Base-by-base conservation (phyloP, 2,888 invertebrate genomes). In the Drosophila vallismaia region DNA sequence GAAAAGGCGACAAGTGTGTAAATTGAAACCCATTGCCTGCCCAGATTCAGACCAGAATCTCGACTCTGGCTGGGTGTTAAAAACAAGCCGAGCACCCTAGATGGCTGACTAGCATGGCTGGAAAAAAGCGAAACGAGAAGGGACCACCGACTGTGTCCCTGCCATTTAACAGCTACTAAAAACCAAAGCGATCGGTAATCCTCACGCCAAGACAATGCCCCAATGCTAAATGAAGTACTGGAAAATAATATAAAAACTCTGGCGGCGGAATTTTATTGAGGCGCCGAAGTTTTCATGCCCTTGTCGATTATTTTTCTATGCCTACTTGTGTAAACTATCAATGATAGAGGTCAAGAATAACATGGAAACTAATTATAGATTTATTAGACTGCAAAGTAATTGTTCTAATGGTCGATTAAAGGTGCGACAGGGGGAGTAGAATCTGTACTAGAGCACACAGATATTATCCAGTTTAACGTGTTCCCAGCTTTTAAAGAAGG, bases 111-210 rank as follows among this genome's bases (percentile, higher is more conserved):
- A 42, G 42, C 7, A 19, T 19, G 19, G 19, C 19, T 19, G 19
- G 19, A 40, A 19, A 19, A 44, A 10, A 10, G 8, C 24, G 44
- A 44, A 44, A 24, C 19, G 9, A 38, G 40, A 24, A 14, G n/a
- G 45, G 86, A 86, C 85, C 85, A 86, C 85, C 85, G 76, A 86
- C 85, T 87, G 85, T 64, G 88, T 53, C 72, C 58, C 44, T 55
- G 75, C 86, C 86, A 88, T 88, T 87, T 88, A 86, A 76, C 88
- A 83, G 83, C 83, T 86, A 83, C 83, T 83, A 83, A 83, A 83
- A 88, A 51, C 56, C 70, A 63, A 74, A 73, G 24, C 77, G 80
- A 79, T 83, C 45, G 63, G 69, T 71, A 66, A 64, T 66, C 46
- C 48, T 48, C 55, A 55, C 46, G 9, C 53, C 44, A 53, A 62